These are phyloP conservation scores for Loriculus beryllinus DNA, from an alignment of 2,797 vertebrate species.

Conservation along the genomic window DNA sequence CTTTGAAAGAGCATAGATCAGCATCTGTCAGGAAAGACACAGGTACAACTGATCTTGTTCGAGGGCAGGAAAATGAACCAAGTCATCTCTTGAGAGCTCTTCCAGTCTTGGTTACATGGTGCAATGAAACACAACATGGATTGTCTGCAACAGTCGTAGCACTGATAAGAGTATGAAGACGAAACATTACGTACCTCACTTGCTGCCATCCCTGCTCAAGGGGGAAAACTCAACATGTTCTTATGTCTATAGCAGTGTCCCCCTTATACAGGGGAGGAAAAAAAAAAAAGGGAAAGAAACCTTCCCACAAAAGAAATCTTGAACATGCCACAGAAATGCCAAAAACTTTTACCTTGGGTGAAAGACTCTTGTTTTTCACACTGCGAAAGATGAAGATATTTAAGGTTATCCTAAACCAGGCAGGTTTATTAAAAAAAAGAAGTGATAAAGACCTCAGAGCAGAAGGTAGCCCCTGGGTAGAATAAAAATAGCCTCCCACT, in stretches of 20 bases:
- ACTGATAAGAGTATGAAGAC: neutral
- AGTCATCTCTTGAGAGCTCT: neutral
- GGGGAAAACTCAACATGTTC: neutral
- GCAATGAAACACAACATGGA: neutral
- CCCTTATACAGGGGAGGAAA: neutral
- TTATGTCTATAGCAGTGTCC: neutral
- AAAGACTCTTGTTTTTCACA: neutral
- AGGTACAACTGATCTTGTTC: conserved; percentile 16
- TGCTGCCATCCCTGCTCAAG: neutral
- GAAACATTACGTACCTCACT: neutral
- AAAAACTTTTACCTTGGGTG: neutral
- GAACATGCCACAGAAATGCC: neutral
- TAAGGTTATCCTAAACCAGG: conserved; percentile 16
- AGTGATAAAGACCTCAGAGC: neutral
- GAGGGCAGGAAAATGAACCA: neutral
- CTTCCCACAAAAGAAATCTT: neutral
- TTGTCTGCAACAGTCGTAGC: conserved; percentile 7
- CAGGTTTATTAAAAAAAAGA: neutral
- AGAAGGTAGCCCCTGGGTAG: conserved; percentile 42
- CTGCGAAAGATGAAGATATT: neutral
- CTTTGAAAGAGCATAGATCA: neutral
- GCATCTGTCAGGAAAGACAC: neutral
- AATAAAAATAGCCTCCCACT: conserved; percentile 54
- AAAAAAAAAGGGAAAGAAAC: neutral
- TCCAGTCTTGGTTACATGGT: neutral